Percentiles rank a stretch among this genome's conserved stretches.
Evolutionary conservation across 1,140 invertebrate genomes (phyloP).

Genomic region (Coelopa frigida): DNA sequence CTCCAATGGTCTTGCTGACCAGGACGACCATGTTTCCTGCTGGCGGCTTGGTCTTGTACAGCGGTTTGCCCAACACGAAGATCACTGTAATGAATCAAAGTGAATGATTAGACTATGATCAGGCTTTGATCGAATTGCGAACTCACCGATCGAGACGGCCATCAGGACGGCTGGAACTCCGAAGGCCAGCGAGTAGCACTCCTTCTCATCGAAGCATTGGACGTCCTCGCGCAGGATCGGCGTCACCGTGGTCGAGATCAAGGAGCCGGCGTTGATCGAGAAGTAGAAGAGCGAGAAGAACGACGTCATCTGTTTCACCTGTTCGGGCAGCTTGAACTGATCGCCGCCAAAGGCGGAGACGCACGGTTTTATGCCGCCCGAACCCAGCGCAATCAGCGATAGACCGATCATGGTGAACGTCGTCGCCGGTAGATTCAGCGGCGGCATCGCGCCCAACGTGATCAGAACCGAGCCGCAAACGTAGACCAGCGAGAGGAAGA

Average conservation of each 20-base stretch:
- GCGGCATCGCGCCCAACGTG: conserved; percentile 61
- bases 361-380: conserved; percentile 96
- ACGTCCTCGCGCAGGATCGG: conserved; percentile 78
- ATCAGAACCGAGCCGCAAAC: conserved; percentile 75
- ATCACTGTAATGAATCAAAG: conserved; percentile 68
- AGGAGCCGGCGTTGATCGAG: conserved; percentile 84
- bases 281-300: conserved; percentile 96
- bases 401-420: conserved; percentile 71
- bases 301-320: conserved; percentile 65
- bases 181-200: conserved; percentile 88
- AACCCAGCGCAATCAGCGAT: conserved; percentile 77
- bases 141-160: conserved; percentile 58
- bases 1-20: conserved; percentile 73
- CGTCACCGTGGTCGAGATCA: conserved; percentile 83
- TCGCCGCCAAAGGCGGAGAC: conserved; percentile 96
- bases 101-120: conserved; percentile 23
- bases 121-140: not conserved
- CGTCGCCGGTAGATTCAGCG: conserved; percentile 49
- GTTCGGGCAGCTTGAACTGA: conserved; percentile 80
- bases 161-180: conserved; percentile 83
- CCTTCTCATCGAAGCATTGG: conserved; percentile 69
- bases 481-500: conserved; percentile 86
- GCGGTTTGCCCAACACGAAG: conserved; percentile 68
- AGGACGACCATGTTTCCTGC: conserved; percentile 74
- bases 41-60: conserved; percentile 75